phyloP scores from a whole-genome alignment of 2,113 vertebrate genomes.

The Thunnus maccoyii region DNA sequence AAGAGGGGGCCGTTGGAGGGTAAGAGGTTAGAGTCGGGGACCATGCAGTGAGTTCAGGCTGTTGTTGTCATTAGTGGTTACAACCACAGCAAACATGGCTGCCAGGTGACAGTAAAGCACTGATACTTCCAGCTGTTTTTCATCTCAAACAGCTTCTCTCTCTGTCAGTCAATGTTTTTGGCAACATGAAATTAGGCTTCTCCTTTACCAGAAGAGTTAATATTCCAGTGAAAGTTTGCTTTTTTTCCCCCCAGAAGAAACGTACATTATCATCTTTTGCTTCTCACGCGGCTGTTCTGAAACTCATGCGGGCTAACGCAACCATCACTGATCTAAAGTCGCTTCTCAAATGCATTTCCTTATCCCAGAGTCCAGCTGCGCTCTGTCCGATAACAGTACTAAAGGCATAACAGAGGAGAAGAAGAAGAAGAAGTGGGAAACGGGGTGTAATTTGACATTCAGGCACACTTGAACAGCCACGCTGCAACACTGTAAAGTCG shows the following conservation, averaged over 20 bases:
- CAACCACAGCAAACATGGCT: slow-evolving; percentile 66
- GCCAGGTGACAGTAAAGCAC: slow-evolving; percentile 67
- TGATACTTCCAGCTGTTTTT: slow-evolving; percentile 56
- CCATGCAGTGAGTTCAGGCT: slow-evolving; percentile 79
- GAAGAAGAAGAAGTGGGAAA: slow-evolving; percentile 1
- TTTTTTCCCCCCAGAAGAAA: slow-evolving; percentile 33
- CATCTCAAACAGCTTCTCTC: slow-evolving; percentile 38
- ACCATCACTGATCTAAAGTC: slow-evolving; percentile 13
- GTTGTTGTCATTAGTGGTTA: slow-evolving; percentile 55
- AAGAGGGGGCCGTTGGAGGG: slow-evolving; percentile 35
- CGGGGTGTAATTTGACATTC: slow-evolving; percentile 63
- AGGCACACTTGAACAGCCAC: slow-evolving; percentile 71
- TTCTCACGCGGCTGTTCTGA: slow-evolving; percentile 34
- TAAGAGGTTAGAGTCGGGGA: slow-evolving; percentile 51
- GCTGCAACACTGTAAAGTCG: slow-evolving; percentile 72
- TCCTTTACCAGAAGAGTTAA: slow-evolving; percentile 36
- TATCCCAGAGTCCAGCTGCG: slow-evolving; percentile 43
- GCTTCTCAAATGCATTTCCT: slow-evolving; percentile 11
- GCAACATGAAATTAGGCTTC: slow-evolving; percentile 50
- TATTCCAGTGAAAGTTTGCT: slow-evolving; percentile 39
- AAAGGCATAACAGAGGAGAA: slow-evolving; percentile 33
- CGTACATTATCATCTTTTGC: slow-evolving; percentile 43
- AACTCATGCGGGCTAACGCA: slow-evolving; percentile 30
- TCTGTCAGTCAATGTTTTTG: slow-evolving; percentile 54
- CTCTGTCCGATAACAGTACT: slow-evolving; percentile 51